Evolutionary conservation across 2,888 invertebrate species (phyloP).

Genomic region (Polydrusus tereticollis): DNA sequence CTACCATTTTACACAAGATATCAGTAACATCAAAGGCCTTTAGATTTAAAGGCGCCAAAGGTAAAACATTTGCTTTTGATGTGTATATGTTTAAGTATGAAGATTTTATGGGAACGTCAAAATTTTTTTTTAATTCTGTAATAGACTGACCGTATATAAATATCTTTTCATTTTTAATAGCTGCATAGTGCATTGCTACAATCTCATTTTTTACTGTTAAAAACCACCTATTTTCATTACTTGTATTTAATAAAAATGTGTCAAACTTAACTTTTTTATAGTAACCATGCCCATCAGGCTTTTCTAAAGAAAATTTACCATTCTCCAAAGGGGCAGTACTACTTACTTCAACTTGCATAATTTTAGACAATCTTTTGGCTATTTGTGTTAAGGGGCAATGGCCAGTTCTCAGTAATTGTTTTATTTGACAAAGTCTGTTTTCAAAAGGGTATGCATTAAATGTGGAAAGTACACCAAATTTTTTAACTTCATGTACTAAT

Average conservation of each 20-base stretch:
- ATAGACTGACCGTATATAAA: constrained; percentile 25
- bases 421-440: constrained; percentile 53
- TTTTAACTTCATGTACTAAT: constrained; percentile 57
- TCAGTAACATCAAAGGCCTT: no score
- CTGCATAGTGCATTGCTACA: constrained; percentile 30
- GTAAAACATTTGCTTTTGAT: no score
- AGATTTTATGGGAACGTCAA: constrained; percentile 44
- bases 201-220: constrained; percentile 46
- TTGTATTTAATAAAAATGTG: constrained; percentile 26
- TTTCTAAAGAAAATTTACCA: no score
- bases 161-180: background rate
- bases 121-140: constrained; percentile 12
- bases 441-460: constrained; percentile 61
- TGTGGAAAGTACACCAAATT: constrained; percentile 57
- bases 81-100: constrained; percentile 46
- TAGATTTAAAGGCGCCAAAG: constrained; percentile 8
- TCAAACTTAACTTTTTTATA: constrained; percentile 30
- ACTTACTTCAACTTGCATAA: constrained; percentile 10
- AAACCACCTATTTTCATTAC: constrained; percentile 49
- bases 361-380: constrained; percentile 26
- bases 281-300: background rate
- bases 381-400: constrained; percentile 43
- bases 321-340: background rate
- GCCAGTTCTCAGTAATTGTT: constrained; percentile 42
- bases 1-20: constrained; percentile 10